phyloP scores from a whole-genome alignment of 2,888 invertebrate genomes.

The Galerucella pusilla region DNA sequence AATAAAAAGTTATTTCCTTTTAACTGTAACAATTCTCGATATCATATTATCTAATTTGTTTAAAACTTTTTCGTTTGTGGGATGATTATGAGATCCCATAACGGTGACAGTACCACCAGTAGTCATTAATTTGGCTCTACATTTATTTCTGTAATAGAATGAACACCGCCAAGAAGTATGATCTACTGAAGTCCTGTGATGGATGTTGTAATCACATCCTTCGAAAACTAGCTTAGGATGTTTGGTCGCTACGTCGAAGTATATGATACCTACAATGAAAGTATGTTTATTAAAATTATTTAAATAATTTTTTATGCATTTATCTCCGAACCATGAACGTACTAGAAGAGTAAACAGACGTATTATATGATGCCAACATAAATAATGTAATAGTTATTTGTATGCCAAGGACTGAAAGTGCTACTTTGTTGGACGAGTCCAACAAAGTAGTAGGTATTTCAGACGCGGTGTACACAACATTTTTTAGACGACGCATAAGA shows the following conservation, averaged over 20 bases:
- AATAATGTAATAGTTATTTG: too few relatives aligned
- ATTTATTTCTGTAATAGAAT: slow-evolving; percentile 44
- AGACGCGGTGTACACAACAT: too few relatives aligned
- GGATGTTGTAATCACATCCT: slow-evolving; percentile 41
- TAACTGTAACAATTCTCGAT: slow-evolving; percentile 40
- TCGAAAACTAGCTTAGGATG: slow-evolving; percentile 49
- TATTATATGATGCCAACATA: too few relatives aligned
- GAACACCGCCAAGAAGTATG: slow-evolving; percentile 48
- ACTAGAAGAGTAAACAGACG: too few relatives aligned
- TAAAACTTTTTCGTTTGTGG: slow-evolving; percentile 27
- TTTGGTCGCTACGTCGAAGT: slow-evolving; percentile 47
- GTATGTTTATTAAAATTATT: too few relatives aligned
- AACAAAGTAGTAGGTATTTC: too few relatives aligned
- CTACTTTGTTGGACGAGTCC: too few relatives aligned
- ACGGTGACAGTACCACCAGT: slow-evolving; percentile 36
- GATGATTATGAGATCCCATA: slow-evolving; percentile 46
- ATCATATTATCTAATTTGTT: slow-evolving; percentile 30
- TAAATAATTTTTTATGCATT: background rate
- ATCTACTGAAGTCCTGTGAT: slow-evolving; percentile 37
- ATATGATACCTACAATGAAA: slow-evolving; percentile 42
- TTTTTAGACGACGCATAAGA: too few relatives aligned
- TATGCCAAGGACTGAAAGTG: too few relatives aligned
- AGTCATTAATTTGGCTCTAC: slow-evolving; percentile 41
- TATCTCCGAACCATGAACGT: too few relatives aligned
- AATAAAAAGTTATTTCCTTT: background rate